A percentile compares a stretch with the other conserved stretches of the same genome.
Evolutionary conservation across 2,113 vertebrate species (phyloP).

Genomic region (Chaetodon auriga): DNA sequence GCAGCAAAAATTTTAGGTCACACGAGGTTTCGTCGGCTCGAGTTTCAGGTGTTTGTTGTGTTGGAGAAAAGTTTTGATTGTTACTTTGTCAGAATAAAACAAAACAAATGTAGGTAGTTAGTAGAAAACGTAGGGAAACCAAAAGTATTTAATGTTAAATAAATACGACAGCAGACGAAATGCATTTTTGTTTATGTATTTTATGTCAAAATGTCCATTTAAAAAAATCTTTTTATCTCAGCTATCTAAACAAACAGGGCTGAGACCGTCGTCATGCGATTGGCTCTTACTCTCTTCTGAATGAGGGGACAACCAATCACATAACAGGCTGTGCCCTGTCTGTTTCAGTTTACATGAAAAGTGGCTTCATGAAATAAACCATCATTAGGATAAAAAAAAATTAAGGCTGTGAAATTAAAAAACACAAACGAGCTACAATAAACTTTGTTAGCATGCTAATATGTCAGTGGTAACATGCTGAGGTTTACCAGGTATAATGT

Average conservation of each 20-base stretch:
- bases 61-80: not conserved
- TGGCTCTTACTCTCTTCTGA: not conserved
- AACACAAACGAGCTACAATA: no score
- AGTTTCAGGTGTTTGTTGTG: not conserved
- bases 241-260: not conserved
- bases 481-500: not conserved
- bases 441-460: not conserved
- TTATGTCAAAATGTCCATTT: not conserved
- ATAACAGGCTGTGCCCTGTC: not conserved
- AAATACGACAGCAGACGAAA: not conserved
- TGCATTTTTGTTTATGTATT: not conserved
- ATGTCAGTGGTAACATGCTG: not conserved
- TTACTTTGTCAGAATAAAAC: not conserved
- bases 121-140: not conserved
- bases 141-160: not conserved
- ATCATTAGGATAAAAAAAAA: not conserved
- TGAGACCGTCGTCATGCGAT: not conserved
- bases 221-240: not conserved
- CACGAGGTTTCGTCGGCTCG: slow-evolving; percentile 5
- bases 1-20: not conserved
- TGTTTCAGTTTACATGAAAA: not conserved
- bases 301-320: not conserved
- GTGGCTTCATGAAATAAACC: not conserved
- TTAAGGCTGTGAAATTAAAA: no score
- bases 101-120: not conserved